Conservation (phyloP, 2,113 vertebrate species). For the Ia io region DNA sequence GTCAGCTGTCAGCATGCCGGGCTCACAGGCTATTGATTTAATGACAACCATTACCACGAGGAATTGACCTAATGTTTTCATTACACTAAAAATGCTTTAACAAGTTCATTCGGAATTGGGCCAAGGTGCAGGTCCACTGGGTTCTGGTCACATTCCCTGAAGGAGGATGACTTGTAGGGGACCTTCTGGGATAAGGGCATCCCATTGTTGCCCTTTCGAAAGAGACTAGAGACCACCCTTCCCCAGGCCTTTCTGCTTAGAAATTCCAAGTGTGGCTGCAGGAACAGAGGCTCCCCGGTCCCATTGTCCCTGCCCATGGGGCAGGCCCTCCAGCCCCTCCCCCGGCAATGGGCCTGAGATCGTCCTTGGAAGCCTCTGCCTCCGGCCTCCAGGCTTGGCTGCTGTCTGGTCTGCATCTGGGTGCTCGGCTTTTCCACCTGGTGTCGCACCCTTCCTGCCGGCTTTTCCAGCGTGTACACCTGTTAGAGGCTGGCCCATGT, state of each 20-base stretch:
- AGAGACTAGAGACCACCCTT: background rate
- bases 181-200: constrained; percentile 60
- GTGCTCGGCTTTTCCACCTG: background rate
- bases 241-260: background rate
- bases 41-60: constrained; percentile 76
- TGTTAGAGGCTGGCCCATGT: no score
- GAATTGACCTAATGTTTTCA: constrained; percentile 82
- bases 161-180: constrained; percentile 67
- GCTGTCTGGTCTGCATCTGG: accelerated
- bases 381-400: background rate
- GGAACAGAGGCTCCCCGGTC: background rate
- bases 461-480: accelerated
- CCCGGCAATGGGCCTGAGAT: no score
- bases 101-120: constrained; percentile 81
- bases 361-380: accelerated
- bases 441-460: accelerated
- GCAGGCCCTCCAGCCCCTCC: no score
- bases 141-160: constrained; percentile 47
- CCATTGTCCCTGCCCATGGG: accelerated
- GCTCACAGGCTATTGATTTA: constrained; percentile 80
- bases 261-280: accelerated
- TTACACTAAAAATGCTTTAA: constrained; percentile 82
- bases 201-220: background rate
- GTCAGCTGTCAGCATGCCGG: constrained; percentile 73
- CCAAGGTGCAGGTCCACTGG: constrained; percentile 41